Conservation (phyloP, 1,140 invertebrate genomes). For the Heliconius congener region DNA sequence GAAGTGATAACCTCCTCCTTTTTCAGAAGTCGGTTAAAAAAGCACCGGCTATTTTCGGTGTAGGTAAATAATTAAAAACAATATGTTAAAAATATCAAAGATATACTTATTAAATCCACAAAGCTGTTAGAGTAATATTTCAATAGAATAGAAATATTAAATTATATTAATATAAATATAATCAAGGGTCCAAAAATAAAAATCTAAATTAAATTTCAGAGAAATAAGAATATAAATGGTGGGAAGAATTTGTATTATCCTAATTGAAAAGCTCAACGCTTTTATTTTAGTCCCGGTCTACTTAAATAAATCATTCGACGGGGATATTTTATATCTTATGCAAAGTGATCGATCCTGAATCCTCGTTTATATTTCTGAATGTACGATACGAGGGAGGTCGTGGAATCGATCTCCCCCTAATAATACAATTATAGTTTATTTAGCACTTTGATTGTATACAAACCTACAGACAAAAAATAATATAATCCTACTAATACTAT, state of each 20-base stretch:
- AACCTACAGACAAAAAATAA: too few relatives aligned
- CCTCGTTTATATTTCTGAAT: neutral
- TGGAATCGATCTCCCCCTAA: neutral
- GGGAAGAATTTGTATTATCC: slow-evolving; percentile 23
- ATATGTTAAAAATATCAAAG: neutral
- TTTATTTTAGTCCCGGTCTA: slow-evolving; percentile 1
- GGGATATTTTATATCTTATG: neutral
- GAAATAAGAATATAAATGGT: slow-evolving; percentile 14
- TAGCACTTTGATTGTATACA: neutral
- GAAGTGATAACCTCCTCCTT: too few relatives aligned
- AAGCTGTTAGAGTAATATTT: neutral
- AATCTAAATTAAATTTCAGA: neutral
- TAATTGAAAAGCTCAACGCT: slow-evolving; percentile 16
- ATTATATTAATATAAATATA: neutral
- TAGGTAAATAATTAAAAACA: neutral
- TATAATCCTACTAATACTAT: too few relatives aligned
- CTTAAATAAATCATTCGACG: neutral
- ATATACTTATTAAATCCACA: neutral
- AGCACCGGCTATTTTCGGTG: neutral
- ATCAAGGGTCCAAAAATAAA: neutral
- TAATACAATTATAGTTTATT: neutral
- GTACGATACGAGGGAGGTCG: neutral
- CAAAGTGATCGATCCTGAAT: neutral
- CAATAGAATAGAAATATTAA: neutral
- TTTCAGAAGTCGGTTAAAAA: too few relatives aligned